Base-by-base conservation (phyloP, 2,113 vertebrate species). In the Bothrops jararaca region DNA sequence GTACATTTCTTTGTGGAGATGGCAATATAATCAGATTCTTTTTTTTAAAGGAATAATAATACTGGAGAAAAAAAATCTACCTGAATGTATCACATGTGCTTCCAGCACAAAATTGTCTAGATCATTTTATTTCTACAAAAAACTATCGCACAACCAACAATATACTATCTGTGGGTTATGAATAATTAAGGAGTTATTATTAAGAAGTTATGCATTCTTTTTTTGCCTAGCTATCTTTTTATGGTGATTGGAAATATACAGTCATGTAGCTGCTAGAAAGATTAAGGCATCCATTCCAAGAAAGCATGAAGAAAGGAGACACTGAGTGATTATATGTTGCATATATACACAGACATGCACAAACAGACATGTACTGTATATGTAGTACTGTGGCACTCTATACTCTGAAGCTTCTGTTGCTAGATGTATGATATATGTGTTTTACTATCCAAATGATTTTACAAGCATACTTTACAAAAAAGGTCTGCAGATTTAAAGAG, bases 401-500 rank as follows among this genome's bases (percentile, higher is more conserved):
- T 74, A 80, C 4, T 80, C 74, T 80, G 74, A 80, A 80, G 34
- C 34, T 39, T 80, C 7, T 39, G 18, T 39, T 39, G 34, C 15
- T 39, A 39, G 69, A 80, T 20, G 15, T 20, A 22, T 34, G 39
- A 80, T 22, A 3, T 0, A 58, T 87, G 95, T 95, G 95, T 39
- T 88, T 91, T 94, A 95, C 94, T 94, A 93, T 86, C 15, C 0
- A 96, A 95, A 86, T 0, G 88, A 90, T 93, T 95, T 95, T 80
- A 26, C 88, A 1, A 87, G 13, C 64, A 90, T 92, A 69, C 20
- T 95, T 95, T 54, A 94, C 23, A 91, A 94, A 90, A 93, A 94
- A 92, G 13, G 85, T 60, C 5, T 93, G 54, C 93, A 89, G 45
- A 11, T 5, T 96, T 95, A 90, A 80, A 93, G 22, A 94, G 88